phyloP scores from a whole-genome alignment of 23 tunicate species.

The Halocynthia roretzi region DNA sequence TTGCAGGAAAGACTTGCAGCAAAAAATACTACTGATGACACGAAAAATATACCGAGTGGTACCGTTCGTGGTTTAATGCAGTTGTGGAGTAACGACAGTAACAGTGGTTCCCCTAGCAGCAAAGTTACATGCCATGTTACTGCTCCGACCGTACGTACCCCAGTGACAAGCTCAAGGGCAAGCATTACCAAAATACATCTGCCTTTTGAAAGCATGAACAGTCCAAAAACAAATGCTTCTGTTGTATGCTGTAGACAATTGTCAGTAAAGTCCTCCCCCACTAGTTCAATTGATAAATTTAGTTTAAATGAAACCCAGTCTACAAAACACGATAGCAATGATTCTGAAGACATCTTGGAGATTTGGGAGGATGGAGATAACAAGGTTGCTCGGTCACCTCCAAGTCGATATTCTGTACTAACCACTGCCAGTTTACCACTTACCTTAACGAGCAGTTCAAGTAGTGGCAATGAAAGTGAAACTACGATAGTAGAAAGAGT shows the following conservation, averaged over 20 bases:
- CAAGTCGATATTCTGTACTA: not conserved
- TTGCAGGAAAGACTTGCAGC: too few species aligned
- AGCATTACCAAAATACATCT: not conserved
- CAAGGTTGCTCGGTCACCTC: not conserved
- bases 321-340: not conserved
- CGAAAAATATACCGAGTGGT: slow-evolving; percentile 10
- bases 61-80: slow-evolving; percentile 11
- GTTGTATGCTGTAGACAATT: not conserved
- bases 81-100: not conserved
- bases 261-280: not conserved
- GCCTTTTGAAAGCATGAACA: not conserved
- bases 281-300: not conserved
- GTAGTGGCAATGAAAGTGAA: slow-evolving; percentile 31
- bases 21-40: not conserved
- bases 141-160: not conserved
- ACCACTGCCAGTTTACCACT: slow-evolving; percentile 47
- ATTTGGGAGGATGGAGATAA: not conserved
- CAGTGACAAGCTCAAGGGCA: slow-evolving; percentile 8
- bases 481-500: not conserved
- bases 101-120: too few species aligned
- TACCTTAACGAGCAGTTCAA: slow-evolving; percentile 32
- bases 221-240: not conserved
- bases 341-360: not conserved
- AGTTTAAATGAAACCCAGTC: not conserved
- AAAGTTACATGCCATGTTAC: too few species aligned